phyloP scores from a whole-genome alignment of 1,140 invertebrate genomes.

The Heliconius congener region DNA sequence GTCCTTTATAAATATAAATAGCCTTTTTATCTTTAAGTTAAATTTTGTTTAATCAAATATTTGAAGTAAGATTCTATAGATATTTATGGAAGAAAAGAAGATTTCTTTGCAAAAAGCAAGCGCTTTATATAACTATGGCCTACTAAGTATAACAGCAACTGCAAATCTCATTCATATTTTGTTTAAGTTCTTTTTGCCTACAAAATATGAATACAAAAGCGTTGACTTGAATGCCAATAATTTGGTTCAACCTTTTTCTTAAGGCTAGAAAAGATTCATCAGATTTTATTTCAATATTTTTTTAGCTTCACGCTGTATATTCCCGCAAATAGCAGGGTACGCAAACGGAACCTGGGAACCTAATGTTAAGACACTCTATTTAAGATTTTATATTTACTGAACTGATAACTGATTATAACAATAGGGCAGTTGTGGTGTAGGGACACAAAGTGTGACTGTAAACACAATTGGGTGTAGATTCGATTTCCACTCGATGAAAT shows the following conservation, averaged over 20 bases:
- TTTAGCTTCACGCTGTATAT: too few species aligned
- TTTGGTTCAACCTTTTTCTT: slow-evolving; percentile 13
- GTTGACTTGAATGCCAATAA: slow-evolving; percentile 23
- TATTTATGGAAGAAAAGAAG: background rate
- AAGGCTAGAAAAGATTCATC: background rate
- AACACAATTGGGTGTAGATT: too few species aligned
- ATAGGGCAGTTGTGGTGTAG: too few species aligned
- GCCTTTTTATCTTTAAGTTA: too few species aligned
- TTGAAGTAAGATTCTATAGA: background rate
- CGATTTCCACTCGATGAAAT: too few species aligned
- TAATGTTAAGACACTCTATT: too few species aligned
- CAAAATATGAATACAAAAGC: slow-evolving; percentile 16
- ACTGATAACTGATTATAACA: too few species aligned
- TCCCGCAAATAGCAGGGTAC: too few species aligned
- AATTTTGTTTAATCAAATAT: background rate
- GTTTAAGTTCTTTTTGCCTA: slow-evolving; percentile 16
- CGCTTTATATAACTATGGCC: slow-evolving; percentile 14
- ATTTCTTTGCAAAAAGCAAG: background rate
- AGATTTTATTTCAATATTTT: background rate
- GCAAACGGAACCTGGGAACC: too few species aligned
- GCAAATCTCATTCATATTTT: slow-evolving; percentile 23
- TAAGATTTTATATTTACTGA: too few species aligned
- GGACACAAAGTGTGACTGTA: too few species aligned
- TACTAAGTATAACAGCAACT: slow-evolving; percentile 18
- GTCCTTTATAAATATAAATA: too few species aligned